Evolutionary conservation across 2,888 invertebrate species (phyloP), one percentile per base, ranked within the genome.

Genomic region (Lasius fuliginosus): DNA sequence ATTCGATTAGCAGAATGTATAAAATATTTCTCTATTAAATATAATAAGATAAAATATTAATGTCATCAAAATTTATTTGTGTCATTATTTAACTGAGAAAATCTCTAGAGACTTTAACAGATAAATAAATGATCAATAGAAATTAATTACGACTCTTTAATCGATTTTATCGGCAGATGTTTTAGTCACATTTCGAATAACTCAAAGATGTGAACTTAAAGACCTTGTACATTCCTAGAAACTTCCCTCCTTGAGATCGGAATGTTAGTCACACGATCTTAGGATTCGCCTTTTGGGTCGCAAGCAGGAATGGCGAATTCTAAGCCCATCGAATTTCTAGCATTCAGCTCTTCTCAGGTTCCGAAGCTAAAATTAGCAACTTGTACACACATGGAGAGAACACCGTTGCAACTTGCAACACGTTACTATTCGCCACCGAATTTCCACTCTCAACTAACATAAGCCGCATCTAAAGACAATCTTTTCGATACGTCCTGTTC

Each of bases 371-470:
- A 79, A 79, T 79, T 79, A 79, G 79, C 79, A 42, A 42, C 67
- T 40, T 67, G 77, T 56, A 27, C 65, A 69, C 53, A 53, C n/a
- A 58, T 23, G 12, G 71, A 79, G 79, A 81, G 79, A 71, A 81
- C 79, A 60, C 60, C 36, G 79, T 71, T 71, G 79, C 71, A 81
- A 81, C 79, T 81, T 81, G 69, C 79, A 71, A 56, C 76, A 53
- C 79, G 23, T 40, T 53, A 46, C 79, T 27, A 42, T 81, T 27
- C 33, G 69, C 46, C 69, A 46, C 71, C 46, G 71, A 69, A 69
- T 81, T 81, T 60, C 79, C 67, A 67, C 68, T 71, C 71, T 69
- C 69, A 60, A 60, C 69, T 71, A 81, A 46, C 60, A 53, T 33
- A 60, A 36, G 60, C 69, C 46, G 27, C 58, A 46, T 77, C 71